A percentile compares a stretch with the other conserved stretches of the same genome.
These are phyloP conservation scores for Brachypteracias leptosomus DNA, from an alignment of 2,113 vertebrate genomes.

Conservation along the genomic window DNA sequence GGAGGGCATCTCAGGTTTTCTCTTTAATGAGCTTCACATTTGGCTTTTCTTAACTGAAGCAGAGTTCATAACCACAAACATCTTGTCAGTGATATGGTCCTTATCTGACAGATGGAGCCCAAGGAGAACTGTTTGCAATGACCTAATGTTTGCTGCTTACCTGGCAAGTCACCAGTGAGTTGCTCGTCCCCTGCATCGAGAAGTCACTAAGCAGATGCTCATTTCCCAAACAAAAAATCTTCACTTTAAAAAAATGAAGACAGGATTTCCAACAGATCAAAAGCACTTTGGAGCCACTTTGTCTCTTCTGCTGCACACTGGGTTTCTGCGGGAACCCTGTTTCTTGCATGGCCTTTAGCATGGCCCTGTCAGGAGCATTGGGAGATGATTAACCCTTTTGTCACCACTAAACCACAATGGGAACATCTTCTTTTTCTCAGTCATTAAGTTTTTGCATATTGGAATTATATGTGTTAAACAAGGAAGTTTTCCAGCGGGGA, in stretches of 20 bases:
- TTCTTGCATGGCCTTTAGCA: background rate
- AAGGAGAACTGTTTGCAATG: conserved; percentile 41
- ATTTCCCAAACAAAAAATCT: background rate
- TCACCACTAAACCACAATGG: background rate
- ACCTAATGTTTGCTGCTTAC: conserved; percentile 45
- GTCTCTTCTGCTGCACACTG: background rate
- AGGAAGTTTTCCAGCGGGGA: conserved; percentile 41
- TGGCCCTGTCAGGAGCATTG: background rate
- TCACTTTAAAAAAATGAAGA: background rate
- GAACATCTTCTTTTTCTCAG: conserved; percentile 44
- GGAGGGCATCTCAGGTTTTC: conserved; percentile 1
- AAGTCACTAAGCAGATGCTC: conserved; percentile 24
- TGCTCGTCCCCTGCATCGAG: background rate
- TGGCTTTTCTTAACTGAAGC: conserved; percentile 48
- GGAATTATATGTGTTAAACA: conserved; percentile 9
- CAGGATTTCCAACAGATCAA: background rate
- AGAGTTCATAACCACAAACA: conserved; percentile 5
- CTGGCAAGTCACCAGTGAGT: conserved; percentile 17
- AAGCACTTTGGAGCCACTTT: background rate
- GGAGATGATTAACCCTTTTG: conserved; percentile 45
- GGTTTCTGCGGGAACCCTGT: background rate
- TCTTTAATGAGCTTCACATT: background rate
- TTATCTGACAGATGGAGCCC: conserved; percentile 57
- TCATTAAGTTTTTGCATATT: conserved; percentile 60
- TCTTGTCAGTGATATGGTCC: conserved; percentile 42